Percentiles rank a stretch among this genome's conserved stretches.
Evolutionary conservation across 1,140 invertebrate genomes (phyloP).

Genomic region (Nasonia vitripennis): DNA sequence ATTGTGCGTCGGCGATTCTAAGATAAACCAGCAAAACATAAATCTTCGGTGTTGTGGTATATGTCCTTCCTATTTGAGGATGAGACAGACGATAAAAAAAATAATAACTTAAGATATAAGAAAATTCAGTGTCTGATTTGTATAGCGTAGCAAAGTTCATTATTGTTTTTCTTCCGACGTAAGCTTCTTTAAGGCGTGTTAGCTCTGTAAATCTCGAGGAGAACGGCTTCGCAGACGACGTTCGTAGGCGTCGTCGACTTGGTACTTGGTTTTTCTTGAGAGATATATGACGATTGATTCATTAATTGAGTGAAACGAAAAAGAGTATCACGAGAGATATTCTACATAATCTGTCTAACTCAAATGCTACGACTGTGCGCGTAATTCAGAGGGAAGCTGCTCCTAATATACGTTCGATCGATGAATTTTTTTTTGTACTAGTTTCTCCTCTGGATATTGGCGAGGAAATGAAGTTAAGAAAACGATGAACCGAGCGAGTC

Average conservation of each 20-base stretch:
- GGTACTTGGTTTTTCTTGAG: slow-evolving; percentile 12
- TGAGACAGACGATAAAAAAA: neutral
- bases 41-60: slow-evolving; percentile 31
- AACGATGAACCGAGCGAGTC: slow-evolving; percentile 38
- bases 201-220: slow-evolving; percentile 28
- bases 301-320: neutral
- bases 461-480: neutral
- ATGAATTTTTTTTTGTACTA: neutral
- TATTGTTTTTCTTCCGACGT: slow-evolving; percentile 15
- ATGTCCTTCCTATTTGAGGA: neutral
- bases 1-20: slow-evolving; percentile 10
- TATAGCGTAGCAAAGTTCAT: slow-evolving; percentile 43
- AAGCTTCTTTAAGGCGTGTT: slow-evolving; percentile 37
- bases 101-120: slow-evolving; percentile 1
- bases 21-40: slow-evolving; percentile 13
- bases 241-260: neutral
- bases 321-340: neutral
- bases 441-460: slow-evolving; percentile 5
- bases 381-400: neutral
- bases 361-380: neutral
- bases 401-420: neutral
- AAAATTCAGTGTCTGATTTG: slow-evolving; percentile 40
- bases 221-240: slow-evolving; percentile 24
- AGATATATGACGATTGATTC: slow-evolving; percentile 13
- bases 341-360: neutral